Percentiles rank a stretch among this genome's conserved stretches.
Evolutionary conservation across 2,888 invertebrate genomes (phyloP).

Genomic region (Brachypalpus laphriformis): DNA sequence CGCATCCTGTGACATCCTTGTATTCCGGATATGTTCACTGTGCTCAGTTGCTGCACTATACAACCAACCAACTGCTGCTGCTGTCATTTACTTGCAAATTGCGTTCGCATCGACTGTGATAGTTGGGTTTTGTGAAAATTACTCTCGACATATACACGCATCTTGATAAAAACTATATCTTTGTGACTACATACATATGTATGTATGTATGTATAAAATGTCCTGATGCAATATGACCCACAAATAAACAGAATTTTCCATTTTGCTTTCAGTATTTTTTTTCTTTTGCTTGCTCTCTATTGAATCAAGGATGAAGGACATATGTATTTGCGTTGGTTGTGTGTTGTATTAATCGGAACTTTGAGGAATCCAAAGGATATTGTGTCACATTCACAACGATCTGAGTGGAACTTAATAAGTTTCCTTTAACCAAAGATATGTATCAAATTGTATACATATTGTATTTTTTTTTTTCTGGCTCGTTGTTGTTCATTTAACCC

Average conservation of each 20-base stretch:
- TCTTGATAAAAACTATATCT: not conserved
- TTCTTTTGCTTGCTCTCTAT: slow-evolving; percentile 24
- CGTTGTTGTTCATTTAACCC: not conserved
- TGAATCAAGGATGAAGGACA: slow-evolving; percentile 48
- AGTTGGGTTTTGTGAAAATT: slow-evolving; percentile 31
- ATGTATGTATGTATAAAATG: slow-evolving; percentile 16
- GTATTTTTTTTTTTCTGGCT: not conserved
- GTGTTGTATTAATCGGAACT: slow-evolving; percentile 49
- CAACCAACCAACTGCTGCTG: slow-evolving; percentile 38
- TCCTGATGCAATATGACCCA: slow-evolving; percentile 63
- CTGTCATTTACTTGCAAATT: slow-evolving; percentile 68
- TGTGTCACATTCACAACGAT: slow-evolving; percentile 49
- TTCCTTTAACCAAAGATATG: slow-evolving; percentile 24
- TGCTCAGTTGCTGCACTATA: slow-evolving; percentile 3
- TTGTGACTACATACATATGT: not conserved
- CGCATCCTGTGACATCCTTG: slow-evolving; percentile 51
- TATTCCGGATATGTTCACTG: slow-evolving; percentile 54
- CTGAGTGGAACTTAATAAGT: slow-evolving; percentile 57
- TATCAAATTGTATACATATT: not conserved
- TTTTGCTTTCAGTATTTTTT: slow-evolving; percentile 6
- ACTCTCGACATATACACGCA: slow-evolving; percentile 4
- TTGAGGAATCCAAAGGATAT: slow-evolving; percentile 54
- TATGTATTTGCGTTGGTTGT: slow-evolving; percentile 8
- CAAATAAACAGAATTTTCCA: slow-evolving; percentile 55
- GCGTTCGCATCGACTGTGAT: slow-evolving; percentile 56